Percentiles rank a stretch among this genome's conserved stretches.
These are phyloP conservation scores for Propsilocerus akamusi DNA, from an alignment of 1,140 invertebrate species.

Conservation along the genomic window DNA sequence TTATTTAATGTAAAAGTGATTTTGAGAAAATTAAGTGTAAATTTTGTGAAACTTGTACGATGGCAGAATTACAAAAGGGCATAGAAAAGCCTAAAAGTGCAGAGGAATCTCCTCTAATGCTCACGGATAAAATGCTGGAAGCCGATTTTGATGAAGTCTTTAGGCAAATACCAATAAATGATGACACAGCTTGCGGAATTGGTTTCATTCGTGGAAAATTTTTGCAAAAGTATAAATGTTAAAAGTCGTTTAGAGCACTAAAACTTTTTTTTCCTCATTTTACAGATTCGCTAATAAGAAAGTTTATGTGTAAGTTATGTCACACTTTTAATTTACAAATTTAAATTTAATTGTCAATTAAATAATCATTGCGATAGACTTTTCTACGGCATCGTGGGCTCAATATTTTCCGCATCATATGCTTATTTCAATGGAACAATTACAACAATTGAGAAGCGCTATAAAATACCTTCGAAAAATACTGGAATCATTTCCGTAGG, in stretches of 20 bases:
- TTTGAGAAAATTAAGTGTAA: too few species aligned
- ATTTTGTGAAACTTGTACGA: too few species aligned
- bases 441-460: constrained; percentile 62
- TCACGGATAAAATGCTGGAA: constrained; percentile 11
- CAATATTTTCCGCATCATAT: constrained; percentile 53
- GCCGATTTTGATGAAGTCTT: constrained; percentile 30
- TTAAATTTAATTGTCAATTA: background rate
- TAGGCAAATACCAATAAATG: constrained; percentile 29
- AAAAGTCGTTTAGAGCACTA: background rate
- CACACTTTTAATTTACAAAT: too few species aligned
- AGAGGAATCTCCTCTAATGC: too few species aligned
- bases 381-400: constrained; percentile 50
- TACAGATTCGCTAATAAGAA: constrained; percentile 51
- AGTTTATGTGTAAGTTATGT: constrained; percentile 31
- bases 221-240: constrained; percentile 25
- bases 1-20: too few species aligned
- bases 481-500: constrained; percentile 54
- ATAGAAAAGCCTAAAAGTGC: too few species aligned
- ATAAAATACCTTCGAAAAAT: constrained; percentile 56
- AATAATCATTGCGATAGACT: constrained; percentile 14
- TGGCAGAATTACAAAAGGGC: too few species aligned
- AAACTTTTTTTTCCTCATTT: background rate
- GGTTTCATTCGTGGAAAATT: constrained; percentile 33
- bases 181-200: constrained; percentile 42
- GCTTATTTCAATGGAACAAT: constrained; percentile 61